Conservation (phyloP, 2,797 vertebrate genomes). For the Mormyrops boulengeri region DNA sequence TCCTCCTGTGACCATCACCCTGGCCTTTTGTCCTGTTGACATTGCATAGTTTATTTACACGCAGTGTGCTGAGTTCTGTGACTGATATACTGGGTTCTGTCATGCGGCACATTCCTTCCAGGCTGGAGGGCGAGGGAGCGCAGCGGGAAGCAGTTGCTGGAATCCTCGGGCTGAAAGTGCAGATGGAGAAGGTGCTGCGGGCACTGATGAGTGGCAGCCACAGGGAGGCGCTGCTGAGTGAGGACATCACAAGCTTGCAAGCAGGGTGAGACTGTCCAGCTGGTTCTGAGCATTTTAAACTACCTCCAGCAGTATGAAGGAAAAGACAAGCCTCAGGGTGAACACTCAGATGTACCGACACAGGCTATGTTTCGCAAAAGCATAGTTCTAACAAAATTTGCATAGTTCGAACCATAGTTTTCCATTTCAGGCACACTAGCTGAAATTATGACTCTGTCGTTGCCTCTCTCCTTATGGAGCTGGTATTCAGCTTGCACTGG, state of each 20-base stretch:
- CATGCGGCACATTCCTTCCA: not conserved
- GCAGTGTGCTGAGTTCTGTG: not conserved
- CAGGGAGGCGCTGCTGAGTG: constrained; percentile 14
- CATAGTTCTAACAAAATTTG: not conserved
- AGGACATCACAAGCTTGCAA: constrained; percentile 13
- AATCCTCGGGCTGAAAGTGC: not conserved
- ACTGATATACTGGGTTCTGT: not conserved
- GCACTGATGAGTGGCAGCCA: constrained; percentile 13
- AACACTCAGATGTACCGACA: not conserved
- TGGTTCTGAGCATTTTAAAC: not conserved
- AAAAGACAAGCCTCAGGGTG: not conserved
- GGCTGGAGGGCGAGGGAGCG: not conserved
- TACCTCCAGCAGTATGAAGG: not conserved
- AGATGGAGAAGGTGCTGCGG: constrained; percentile 9
- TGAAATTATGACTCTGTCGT: not conserved
- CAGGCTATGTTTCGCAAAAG: not conserved
- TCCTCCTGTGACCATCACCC: not conserved
- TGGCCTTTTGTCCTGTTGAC: not conserved
- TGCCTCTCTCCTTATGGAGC: not conserved
- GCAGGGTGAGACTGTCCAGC: not conserved
- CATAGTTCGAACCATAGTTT: not conserved
- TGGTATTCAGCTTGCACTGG: not conserved
- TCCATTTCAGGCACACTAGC: not conserved
- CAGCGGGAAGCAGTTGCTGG: not conserved
- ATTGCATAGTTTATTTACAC: not conserved